phyloP scores from a whole-genome alignment of 2,113 vertebrate genomes.

The Meriones unguiculatus region DNA sequence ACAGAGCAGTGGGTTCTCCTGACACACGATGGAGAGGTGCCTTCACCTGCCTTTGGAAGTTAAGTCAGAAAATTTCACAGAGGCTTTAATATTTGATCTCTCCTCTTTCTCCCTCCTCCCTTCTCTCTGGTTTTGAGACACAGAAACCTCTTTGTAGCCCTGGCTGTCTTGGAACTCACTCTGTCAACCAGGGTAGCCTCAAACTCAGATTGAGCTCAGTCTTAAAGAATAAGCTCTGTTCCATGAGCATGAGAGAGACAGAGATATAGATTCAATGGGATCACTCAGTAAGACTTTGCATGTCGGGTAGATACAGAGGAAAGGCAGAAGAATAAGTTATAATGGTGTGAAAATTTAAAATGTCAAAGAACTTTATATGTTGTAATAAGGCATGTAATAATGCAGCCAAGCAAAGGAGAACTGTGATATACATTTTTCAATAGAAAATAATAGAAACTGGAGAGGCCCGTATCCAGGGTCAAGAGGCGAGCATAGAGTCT shows the following conservation, averaged over 20 bases:
- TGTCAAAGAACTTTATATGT: not conserved
- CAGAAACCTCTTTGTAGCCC: too few species aligned
- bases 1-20: not conserved
- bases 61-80: constrained; percentile 38
- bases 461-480: not conserved
- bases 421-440: not conserved
- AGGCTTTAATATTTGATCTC: constrained; percentile 42
- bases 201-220: not conserved
- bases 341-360: not conserved
- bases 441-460: not conserved
- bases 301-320: not conserved
- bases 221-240: constrained; percentile 1
- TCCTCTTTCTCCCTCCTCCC: too few species aligned
- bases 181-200: too few species aligned
- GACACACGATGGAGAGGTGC: not conserved
- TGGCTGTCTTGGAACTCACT: too few species aligned
- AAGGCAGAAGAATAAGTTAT: not conserved
- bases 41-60: not conserved
- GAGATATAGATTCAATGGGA: not conserved
- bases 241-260: not conserved
- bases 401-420: not conserved
- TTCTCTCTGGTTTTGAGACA: too few species aligned
- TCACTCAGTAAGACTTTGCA: not conserved
- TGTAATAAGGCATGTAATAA: not conserved
- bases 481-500: not conserved